phyloP scores from a whole-genome alignment of 2,888 invertebrate species.

The Argyresthia goedartella region DNA sequence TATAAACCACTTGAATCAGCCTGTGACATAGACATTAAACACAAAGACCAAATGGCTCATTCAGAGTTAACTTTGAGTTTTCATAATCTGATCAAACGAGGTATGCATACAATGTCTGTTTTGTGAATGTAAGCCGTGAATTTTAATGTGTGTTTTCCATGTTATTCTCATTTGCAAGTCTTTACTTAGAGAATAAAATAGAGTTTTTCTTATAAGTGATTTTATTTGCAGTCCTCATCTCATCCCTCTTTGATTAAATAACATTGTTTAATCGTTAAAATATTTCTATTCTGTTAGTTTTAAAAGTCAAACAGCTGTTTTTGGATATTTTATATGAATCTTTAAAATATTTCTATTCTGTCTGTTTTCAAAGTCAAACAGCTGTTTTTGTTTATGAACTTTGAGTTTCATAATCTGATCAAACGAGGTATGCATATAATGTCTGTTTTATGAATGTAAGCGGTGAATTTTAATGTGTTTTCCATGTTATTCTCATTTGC shows the following conservation, averaged over 20 bases:
- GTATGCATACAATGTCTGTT: slow-evolving; percentile 26
- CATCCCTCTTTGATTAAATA: too few species aligned
- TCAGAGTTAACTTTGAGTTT: slow-evolving; percentile 60
- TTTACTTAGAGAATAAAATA: too few species aligned
- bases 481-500: not conserved
- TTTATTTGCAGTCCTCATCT: too few species aligned
- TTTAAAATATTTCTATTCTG: too few species aligned
- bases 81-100: slow-evolving; percentile 64
- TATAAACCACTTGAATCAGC: slow-evolving; percentile 26
- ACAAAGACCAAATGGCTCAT: slow-evolving; percentile 40
- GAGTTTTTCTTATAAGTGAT: too few species aligned
- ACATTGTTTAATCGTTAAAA: too few species aligned
- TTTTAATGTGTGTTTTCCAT: not conserved
- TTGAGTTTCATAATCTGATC: slow-evolving; percentile 65
- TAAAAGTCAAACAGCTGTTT: too few species aligned
- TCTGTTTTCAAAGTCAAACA: too few species aligned
- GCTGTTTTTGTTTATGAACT: too few species aligned
- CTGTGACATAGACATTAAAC: slow-evolving; percentile 22
- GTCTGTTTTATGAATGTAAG: slow-evolving; percentile 13
- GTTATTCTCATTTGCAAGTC: not conserved
- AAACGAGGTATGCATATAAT: slow-evolving; percentile 44
- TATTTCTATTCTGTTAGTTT: too few species aligned
- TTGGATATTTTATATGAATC: too few species aligned
- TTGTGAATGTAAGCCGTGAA: not conserved
- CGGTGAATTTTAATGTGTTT: not conserved